A percentile compares a stretch with the other conserved stretches of the same genome.
These are phyloP conservation scores for Phlogophora meticulosa DNA, from an alignment of 2,888 invertebrate genomes.

Conservation along the genomic window DNA sequence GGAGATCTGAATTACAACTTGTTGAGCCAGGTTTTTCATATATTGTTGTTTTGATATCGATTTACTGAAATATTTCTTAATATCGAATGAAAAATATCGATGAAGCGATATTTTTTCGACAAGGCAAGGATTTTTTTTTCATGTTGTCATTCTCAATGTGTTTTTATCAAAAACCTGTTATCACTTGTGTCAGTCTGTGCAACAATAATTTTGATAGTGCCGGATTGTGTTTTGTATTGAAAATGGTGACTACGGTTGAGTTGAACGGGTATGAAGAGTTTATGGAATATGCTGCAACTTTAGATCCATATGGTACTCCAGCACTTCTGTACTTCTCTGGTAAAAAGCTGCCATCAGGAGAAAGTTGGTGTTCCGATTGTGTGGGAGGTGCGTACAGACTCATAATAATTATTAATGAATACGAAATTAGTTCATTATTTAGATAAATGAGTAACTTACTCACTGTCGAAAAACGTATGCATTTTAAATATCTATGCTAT, in stretches of 20 bases:
- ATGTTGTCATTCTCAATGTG: no score
- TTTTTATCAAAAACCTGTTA: no score
- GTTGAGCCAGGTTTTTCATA: no score
- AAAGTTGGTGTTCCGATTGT: slow-evolving; percentile 98
- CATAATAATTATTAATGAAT: not conserved
- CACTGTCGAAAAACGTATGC: no score
- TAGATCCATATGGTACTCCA: slow-evolving; percentile 83
- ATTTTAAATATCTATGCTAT: no score
- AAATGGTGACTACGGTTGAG: slow-evolving; percentile 75
- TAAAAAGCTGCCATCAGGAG: slow-evolving; percentile 92
- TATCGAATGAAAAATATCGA: no score
- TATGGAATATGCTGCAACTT: slow-evolving; percentile 88
- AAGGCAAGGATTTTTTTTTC: no score
- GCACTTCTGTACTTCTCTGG: slow-evolving; percentile 93
- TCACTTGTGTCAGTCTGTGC: no score
- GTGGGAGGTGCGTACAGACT: slow-evolving; percentile 93
- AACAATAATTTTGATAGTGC: not conserved
- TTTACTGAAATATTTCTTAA: no score
- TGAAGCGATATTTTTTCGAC: no score
- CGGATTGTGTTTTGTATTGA: slow-evolving; percentile 57
- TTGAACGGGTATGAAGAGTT: slow-evolving; percentile 93
- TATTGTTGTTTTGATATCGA: no score
- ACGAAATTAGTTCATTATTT: not conserved
- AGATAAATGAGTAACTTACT: not conserved
- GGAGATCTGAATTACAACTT: no score